Evolutionary conservation across 2,113 vertebrate genomes (phyloP), one percentile per base, ranked within the genome.

Genomic region (Etheostoma cragini): DNA sequence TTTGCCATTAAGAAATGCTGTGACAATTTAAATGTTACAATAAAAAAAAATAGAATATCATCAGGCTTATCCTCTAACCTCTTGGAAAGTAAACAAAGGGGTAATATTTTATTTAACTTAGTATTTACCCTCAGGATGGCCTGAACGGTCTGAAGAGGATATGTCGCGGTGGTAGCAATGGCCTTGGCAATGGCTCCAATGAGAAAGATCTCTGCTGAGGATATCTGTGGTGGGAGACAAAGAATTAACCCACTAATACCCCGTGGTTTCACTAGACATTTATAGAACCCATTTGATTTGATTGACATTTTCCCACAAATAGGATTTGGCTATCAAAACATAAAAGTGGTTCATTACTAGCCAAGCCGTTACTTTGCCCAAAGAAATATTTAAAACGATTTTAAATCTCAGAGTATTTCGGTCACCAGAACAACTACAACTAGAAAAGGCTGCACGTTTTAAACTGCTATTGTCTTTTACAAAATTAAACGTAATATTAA

Each of bases 161-260:
- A 96, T 1, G 96, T 96, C 0, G 78, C 93, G 0, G 95, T 94
- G 16, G 95, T 95, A 24, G 96, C 96, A 0, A 96, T 69, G 60
- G 95, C 96, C 83, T 96, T 96, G 74, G 96, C 95, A 5, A 96
- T 50, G 49, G 96, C 96, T 75, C 95, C 96, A 14, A 96, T 95
- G 54, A 96, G 19, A 78, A 96, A 96, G 76, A 96, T 96, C 79
- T 96, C 89, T 47, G 90, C 83, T 35, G 96, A 95, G 15, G 94
- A 94, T 45, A 96, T 94, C 95, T 96, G 92, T 7, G 58, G 56
- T 3, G n/a, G 38, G 54, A 84, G 38, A 86, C 4, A 38, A 64
- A 83, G 8, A 80, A 12, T 57, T 1, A 72, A 75, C 15, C 22
- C 19, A 45, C 45, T 46, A 19, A 38, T n/a, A 53, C 3, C 12